phyloP scores from a whole-genome alignment of 2,113 vertebrate species.

The Cinclus cinclus region DNA sequence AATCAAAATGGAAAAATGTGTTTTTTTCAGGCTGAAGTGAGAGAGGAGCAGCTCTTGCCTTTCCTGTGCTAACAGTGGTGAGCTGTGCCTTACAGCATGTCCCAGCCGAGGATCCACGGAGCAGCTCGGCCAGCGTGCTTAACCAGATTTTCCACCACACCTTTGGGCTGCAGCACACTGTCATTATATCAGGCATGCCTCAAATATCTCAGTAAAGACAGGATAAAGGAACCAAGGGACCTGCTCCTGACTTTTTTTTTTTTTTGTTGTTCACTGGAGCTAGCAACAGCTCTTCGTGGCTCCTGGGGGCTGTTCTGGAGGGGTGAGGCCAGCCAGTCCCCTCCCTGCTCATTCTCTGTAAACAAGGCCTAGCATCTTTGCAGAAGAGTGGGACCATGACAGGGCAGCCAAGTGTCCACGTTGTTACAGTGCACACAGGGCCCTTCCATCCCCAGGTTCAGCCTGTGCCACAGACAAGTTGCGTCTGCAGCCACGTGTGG shows the following conservation, averaged over 20 bases:
- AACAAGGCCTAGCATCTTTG: not conserved
- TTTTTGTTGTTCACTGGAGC: not conserved
- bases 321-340: not conserved
- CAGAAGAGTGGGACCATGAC: not conserved
- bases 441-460: not conserved
- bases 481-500: fast-evolving
- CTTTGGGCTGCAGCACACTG: not conserved
- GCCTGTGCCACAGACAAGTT: not conserved
- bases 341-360: not conserved
- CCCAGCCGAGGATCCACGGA: not conserved
- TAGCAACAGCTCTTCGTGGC: fast-evolving
- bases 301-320: not conserved
- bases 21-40: not conserved
- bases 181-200: not conserved
- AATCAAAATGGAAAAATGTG: not conserved
- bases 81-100: not conserved
- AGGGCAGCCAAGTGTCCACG: not conserved
- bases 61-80: not conserved
- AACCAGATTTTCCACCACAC: constrained; percentile 25
- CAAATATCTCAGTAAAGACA: not conserved
- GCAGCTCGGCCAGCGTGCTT: not conserved
- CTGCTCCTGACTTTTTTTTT: not conserved
- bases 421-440: fast-evolving
- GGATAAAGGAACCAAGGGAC: not conserved
- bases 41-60: not conserved